Conservation (phyloP, 2,888 invertebrate species). For the Arrhopalites spinosus region DNA sequence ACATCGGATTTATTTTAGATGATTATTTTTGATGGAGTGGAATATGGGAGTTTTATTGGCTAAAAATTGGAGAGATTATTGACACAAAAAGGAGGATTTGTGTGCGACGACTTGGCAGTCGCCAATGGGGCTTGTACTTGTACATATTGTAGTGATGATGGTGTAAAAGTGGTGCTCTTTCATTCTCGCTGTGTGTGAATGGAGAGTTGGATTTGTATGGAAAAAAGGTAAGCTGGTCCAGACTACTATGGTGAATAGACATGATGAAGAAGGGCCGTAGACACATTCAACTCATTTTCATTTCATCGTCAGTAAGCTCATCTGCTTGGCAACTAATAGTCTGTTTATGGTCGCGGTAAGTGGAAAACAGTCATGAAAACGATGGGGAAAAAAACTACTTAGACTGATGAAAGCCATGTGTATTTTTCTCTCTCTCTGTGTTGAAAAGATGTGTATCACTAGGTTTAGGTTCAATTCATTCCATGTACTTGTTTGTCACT, state of each 20-base stretch:
- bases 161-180: no score
- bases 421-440: slow-evolving; percentile 1
- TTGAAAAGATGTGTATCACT: slow-evolving; percentile 39
- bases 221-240: neutral
- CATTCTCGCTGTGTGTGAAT: no score
- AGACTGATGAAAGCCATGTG: slow-evolving; percentile 41
- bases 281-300: slow-evolving; percentile 12
- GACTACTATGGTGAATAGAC: neutral
- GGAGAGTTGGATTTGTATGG: neutral
- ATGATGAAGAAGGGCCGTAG: neutral
- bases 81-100: no score
- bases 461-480: slow-evolving; percentile 29
- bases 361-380: slow-evolving; percentile 31
- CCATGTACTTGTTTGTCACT: slow-evolving; percentile 34
- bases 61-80: no score
- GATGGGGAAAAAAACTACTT: slow-evolving; percentile 35
- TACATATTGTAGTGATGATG: no score
- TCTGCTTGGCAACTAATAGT: slow-evolving; percentile 36
- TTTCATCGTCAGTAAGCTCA: slow-evolving; percentile 31
- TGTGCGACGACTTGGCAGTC: no score
- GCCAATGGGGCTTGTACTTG: no score
- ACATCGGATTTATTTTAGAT: no score
- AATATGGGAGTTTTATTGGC: no score
- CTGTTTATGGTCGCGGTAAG: slow-evolving; percentile 37
- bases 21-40: no score